Conservation (phyloP, 2,888 invertebrate species). For the Boloria euphrosyne region DNA sequence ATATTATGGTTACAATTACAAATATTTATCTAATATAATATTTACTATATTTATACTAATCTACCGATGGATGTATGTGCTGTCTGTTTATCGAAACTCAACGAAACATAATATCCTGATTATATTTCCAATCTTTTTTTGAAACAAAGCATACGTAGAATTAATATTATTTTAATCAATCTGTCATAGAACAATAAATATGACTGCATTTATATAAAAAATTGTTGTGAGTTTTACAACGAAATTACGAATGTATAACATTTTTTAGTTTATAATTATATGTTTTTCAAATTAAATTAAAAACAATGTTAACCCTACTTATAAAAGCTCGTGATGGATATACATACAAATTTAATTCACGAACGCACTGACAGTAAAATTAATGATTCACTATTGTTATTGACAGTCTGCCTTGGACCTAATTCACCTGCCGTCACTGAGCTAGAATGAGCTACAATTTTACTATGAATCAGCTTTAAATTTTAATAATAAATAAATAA, state of each 20-base stretch:
- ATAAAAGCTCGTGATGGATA: slow-evolving; percentile 42
- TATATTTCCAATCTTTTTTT: not conserved
- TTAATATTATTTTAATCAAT: too few species aligned
- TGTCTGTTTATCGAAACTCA: not conserved
- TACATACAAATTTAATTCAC: slow-evolving; percentile 37
- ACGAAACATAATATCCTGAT: not conserved
- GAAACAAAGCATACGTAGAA: not conserved
- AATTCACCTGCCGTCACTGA: slow-evolving; percentile 32
- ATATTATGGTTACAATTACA: not conserved
- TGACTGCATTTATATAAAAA: too few species aligned
- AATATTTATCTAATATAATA: not conserved
- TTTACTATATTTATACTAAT: not conserved
- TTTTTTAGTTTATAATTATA: too few species aligned
- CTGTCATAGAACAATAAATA: too few species aligned
- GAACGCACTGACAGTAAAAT: slow-evolving; percentile 47
- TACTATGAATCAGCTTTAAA: not conserved
- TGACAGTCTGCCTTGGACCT: slow-evolving; percentile 45
- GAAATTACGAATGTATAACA: too few species aligned
- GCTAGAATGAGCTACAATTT: slow-evolving; percentile 24
- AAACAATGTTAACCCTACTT: slow-evolving; percentile 25
- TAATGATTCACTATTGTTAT: slow-evolving; percentile 44
- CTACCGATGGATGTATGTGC: not conserved
- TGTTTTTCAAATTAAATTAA: too few species aligned
- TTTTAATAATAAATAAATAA: too few species aligned
- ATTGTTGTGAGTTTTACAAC: too few species aligned